Conservation (phyloP, 2,888 invertebrate genomes). For the Bhutanitis thaidina region DNA sequence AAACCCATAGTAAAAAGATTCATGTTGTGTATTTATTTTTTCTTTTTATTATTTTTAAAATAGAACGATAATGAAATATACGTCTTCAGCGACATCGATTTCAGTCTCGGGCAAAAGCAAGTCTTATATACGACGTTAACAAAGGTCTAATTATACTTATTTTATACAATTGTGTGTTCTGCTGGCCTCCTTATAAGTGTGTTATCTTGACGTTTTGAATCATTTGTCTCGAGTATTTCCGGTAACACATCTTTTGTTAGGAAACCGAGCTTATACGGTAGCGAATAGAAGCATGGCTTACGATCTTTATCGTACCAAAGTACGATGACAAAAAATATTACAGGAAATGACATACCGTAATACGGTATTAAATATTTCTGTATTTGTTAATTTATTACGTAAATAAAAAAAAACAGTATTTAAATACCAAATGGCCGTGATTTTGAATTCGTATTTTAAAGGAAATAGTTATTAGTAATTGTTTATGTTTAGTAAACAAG, state of each 20-base stretch:
- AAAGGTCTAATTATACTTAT: background rate
- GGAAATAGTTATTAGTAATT: too few relatives aligned
- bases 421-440: too few relatives aligned
- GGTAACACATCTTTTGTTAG: conserved; percentile 9
- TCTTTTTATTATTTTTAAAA: too few relatives aligned
- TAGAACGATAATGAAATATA: too few relatives aligned
- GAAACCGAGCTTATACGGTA: background rate
- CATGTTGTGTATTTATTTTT: too few relatives aligned
- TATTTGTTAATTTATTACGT: background rate
- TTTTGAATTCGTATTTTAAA: too few relatives aligned
- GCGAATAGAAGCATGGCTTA: background rate
- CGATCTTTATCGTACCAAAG: background rate
- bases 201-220: conserved; percentile 5
- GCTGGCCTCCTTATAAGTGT: background rate
- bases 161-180: background rate
- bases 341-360: background rate
- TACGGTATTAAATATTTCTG: background rate
- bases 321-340: conserved; percentile 5
- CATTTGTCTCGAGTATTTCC: conserved; percentile 4
- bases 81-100: too few relatives aligned
- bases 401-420: too few relatives aligned
- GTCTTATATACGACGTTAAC: too few relatives aligned
- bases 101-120: too few relatives aligned
- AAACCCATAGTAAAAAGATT: too few relatives aligned
- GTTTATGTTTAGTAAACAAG: too few relatives aligned